Evolutionary conservation across 2,888 invertebrate genomes (phyloP).

Genomic region (Ichneumoninae sp.): DNA sequence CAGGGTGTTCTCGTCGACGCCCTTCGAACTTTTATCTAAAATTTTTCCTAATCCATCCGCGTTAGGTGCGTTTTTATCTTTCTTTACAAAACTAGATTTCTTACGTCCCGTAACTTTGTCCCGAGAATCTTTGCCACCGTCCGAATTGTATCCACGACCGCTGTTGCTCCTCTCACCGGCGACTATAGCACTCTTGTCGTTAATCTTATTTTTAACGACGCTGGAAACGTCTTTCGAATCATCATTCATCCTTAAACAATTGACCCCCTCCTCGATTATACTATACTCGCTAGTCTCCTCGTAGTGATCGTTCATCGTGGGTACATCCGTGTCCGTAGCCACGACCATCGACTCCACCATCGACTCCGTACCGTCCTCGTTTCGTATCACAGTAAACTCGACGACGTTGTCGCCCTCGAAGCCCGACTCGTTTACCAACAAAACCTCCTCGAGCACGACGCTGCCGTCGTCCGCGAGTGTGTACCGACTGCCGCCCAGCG

Average conservation of each 20-base stretch:
- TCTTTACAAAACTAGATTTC: slow-evolving; percentile 42
- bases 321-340: slow-evolving; percentile 37
- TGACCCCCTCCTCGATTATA: slow-evolving; percentile 70
- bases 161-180: neutral
- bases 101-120: slow-evolving; percentile 43
- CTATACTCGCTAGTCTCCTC: slow-evolving; percentile 63
- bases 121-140: slow-evolving; percentile 50
- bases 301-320: slow-evolving; percentile 49
- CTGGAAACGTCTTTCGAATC: neutral
- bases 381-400: slow-evolving; percentile 79
- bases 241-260: slow-evolving; percentile 70
- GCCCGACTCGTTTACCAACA: slow-evolving; percentile 73
- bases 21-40: neutral
- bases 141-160: slow-evolving; percentile 59
- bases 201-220: slow-evolving; percentile 9
- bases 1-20: neutral
- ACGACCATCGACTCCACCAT: slow-evolving; percentile 70
- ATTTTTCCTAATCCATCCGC: neutral
- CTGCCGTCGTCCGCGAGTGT: slow-evolving; percentile 71
- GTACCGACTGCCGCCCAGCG: slow-evolving; percentile 65
- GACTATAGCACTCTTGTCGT: neutral
- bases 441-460: slow-evolving; percentile 76
- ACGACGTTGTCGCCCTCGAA: slow-evolving; percentile 74
- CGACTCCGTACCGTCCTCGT: slow-evolving; percentile 75
- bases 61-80: slow-evolving; percentile 26